phyloP scores from a whole-genome alignment of 1,140 invertebrate genomes.

The Hesperophylax magnus region DNA sequence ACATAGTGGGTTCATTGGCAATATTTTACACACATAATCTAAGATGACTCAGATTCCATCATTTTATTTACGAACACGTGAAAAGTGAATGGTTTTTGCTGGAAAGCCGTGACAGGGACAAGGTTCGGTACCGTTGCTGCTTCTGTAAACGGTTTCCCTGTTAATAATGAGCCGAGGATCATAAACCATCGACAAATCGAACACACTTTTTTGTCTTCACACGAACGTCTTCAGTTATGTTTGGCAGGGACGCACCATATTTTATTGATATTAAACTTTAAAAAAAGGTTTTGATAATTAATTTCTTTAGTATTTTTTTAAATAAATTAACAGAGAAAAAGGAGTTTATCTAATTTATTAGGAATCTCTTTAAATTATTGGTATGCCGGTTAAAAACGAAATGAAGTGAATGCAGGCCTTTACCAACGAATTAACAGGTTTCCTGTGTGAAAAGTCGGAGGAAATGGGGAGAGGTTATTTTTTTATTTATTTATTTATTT shows the following conservation, averaged over 20 bases:
- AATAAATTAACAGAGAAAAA: no score
- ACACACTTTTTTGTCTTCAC: constrained; percentile 4
- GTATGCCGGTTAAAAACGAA: no score
- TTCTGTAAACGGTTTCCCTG: constrained; percentile 40
- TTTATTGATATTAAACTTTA: neutral
- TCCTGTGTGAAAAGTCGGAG: no score
- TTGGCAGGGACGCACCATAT: neutral
- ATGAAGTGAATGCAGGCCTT: no score
- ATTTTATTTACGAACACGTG: neutral
- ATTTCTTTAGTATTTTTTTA: neutral
- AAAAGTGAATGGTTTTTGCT: neutral
- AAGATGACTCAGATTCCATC: no score
- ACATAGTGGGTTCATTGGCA: no score
- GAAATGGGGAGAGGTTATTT: no score
- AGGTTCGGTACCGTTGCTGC: constrained; percentile 6
- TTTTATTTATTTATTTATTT: no score
- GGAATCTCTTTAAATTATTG: no score
- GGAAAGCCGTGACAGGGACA: neutral
- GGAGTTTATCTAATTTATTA: no score
- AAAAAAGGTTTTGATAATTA: neutral
- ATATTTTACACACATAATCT: no score
- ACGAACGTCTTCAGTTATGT: constrained; percentile 8
- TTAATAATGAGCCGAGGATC: neutral
- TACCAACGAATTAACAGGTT: no score
- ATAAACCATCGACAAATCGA: constrained; percentile 13